Percentiles rank a stretch among this genome's conserved stretches.
Conservation (phyloP, 2,797 vertebrate species). For the Oreonectes daqikongensis region DNA sequence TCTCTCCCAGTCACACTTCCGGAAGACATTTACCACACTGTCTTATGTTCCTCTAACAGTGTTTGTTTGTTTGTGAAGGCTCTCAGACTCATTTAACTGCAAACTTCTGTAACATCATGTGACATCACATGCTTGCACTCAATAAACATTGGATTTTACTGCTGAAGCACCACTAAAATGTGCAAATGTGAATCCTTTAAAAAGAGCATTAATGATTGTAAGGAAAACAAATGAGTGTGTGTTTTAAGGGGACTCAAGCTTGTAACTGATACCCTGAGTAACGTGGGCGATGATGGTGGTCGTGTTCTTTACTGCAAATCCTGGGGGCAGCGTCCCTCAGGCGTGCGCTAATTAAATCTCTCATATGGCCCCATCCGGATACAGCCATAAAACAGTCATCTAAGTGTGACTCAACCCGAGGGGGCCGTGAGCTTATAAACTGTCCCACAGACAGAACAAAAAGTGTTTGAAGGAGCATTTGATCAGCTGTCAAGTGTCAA, state of each 20-base stretch:
- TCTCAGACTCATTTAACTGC: constrained; percentile 16
- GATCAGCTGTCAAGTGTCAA: background rate
- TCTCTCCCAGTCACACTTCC: constrained; percentile 34
- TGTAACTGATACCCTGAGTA: constrained; percentile 16
- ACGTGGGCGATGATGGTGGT: constrained; percentile 10
- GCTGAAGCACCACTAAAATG: background rate
- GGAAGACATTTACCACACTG: constrained; percentile 34
- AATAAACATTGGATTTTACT: background rate
- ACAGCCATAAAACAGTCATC: constrained; percentile 66
- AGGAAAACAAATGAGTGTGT: constrained; percentile 18
- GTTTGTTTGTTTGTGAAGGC: constrained; percentile 27
- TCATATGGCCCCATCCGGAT: constrained; percentile 73
- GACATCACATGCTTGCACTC: background rate
- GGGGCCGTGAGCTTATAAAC: constrained; percentile 39
- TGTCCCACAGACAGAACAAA: background rate
- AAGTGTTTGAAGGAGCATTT: background rate
- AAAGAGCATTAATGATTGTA: background rate
- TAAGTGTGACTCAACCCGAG: constrained; percentile 67
- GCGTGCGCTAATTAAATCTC: constrained; percentile 74
- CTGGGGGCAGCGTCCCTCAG: constrained; percentile 62
- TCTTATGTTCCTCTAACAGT: constrained; percentile 19
- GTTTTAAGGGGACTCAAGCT: background rate
- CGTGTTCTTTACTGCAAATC: background rate
- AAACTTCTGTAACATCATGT: constrained; percentile 14
- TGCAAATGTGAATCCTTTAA: background rate